Evolutionary conservation across 2,797 vertebrate genomes (phyloP), one percentile per base, ranked within the genome.

Genomic region (Botia kubotai): DNA sequence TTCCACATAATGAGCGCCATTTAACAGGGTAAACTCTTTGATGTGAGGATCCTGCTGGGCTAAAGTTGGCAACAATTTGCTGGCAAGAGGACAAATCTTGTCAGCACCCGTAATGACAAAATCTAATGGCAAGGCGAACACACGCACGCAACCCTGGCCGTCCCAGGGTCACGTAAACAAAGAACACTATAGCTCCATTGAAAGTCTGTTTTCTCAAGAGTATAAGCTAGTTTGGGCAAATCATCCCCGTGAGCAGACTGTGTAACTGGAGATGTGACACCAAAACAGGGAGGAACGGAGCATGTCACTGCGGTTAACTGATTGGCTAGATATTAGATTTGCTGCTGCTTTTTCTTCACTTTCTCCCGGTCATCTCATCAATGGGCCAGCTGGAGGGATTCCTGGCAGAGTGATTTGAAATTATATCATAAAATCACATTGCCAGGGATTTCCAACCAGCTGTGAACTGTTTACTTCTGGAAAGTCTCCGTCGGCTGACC

Each of bases 381-480:
- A 84, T 92, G 93, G 88, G 92, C 88, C 89, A 87, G 93, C 89
- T 93, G 93, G 94, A 92, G 92, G 95, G 95, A 95, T 95, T 95
- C 95, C 95, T 95, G 95, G 95, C 94, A 94, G 94, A 95, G 95
- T 95, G 95, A 95, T 95, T 95, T 95, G 91, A 86, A 92, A 90
- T 92, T 91, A 93, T 93, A 86, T 93, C 87, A 94, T 92, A 80
- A 95, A 95, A 95, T 95, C 95, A 95, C 95, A 95, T 95, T 95
- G 95, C 95, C 95, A 95, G 95, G 95, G 95, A 95, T 95, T 95
- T 95, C 95, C 94, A 95, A 95, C 94, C 90, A 93, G 93, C 93
- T 91, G 86, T 91, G 91, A 85, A 79, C 86, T 82, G 82, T 84
- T 75, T 52, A 66, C 87, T 85, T 73, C 85, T 69, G 70, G 48